Base-by-base conservation (phyloP, 2,888 invertebrate genomes). In the Rhagium mordax region DNA sequence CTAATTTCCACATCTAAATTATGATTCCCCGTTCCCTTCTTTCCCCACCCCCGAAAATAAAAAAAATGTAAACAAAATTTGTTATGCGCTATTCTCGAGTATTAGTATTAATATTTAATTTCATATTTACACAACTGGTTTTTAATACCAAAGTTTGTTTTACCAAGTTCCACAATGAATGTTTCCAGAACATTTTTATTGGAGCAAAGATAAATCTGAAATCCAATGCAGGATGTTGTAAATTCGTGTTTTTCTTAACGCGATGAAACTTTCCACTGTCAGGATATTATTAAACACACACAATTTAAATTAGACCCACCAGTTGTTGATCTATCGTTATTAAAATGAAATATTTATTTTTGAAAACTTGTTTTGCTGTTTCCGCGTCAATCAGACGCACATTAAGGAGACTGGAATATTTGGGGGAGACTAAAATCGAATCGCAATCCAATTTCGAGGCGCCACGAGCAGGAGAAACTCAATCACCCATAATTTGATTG, bases 381-480 rank as follows among this genome's bases (percentile, higher is more conserved):
- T 18, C 60, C 18, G 16, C 60, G 60, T 33, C 33, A 60, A 33
- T 33, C 60, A 33, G 33, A 33, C 33, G 33, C 33, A 33, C n/a
- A 60, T 60, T 33, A 27, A 60, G 6, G 7, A 29, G 60, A 16
- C 13, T 60, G 6, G 33, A 16, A 16, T 27, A 27, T 16, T 33
- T 33, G 65, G 53, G n/a, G 65, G 27, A 49, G 65, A 65, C 18
- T 27, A 21, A 66, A 66, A 66, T 66, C n/a, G 6, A 66, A 53
- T 66, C 15, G 33, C 53, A 55, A 55, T 33, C 33, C 65, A 51
- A 66, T 66, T 66, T 33, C 55, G 15, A 53, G 65, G 41, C 65
- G 65, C 65, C 65, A 16, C 33, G 13, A 24, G 65, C 65, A 16
- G 53, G 65, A 20, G 41, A 16, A 20, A 33, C 65, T 66, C n/a